Evolutionary conservation across 1,140 invertebrate genomes (phyloP), one percentile per base, ranked within the genome.

Genomic region (Carposina sasakii): DNA sequence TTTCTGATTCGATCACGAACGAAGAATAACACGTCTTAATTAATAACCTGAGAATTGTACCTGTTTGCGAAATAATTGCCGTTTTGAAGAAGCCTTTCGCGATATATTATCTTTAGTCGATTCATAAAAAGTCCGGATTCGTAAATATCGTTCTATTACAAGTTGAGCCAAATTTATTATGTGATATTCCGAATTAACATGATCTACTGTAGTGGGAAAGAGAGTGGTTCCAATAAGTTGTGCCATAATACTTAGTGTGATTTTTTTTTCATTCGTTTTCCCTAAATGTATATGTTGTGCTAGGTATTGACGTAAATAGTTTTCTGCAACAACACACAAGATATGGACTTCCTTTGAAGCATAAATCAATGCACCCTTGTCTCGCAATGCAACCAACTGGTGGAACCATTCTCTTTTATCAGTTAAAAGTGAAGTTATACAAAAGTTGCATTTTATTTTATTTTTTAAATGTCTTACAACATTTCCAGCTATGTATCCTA

Each of bases 401-500:
- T 28, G 24, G 12, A 28, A 28, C 24, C 24, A 28, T 28, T 6
- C 6, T 28, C 24, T 28, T 5, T 28, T 12, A 6, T 28, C 12
- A 6, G 24, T 12, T 12, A 28, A 28, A 6, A 28, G 6, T 6
- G 6, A 6, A 28, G 6, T 28, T 6, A 28, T 12, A 28, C 24
- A 28, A 28, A 28, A 28, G 6, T 6, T 12, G 12, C 24, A 28
- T 28, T 28, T 28, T 28, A 28, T 12, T 5, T 12, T 5, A 12
- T 12, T 28, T 6, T 5, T 28, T 28, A 28, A 6, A 28, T 28
- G 24, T 12, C 24, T 28, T 12, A 28, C 24, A 6, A 28, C 24
- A 55, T 77, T 28, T 12, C 24, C 24, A 28, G 24, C 24, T 28
- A 28, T 28, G 12, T 28, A 28, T 6, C 24, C 24, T 6, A 28